Conservation (phyloP, 2,797 vertebrate genomes). For the Phoebastria nigripes region DNA sequence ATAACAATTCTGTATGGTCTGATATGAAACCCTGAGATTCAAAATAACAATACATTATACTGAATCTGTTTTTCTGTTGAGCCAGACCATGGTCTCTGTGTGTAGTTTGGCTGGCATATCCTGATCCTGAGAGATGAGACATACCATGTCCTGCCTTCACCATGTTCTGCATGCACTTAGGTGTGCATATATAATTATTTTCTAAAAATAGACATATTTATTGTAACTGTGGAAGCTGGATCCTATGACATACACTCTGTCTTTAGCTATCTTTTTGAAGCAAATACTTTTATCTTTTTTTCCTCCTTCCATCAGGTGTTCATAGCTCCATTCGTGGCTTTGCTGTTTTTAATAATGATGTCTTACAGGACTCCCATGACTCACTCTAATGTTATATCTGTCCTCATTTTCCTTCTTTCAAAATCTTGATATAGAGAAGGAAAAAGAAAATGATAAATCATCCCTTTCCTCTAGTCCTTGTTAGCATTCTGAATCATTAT, state of each 20-base stretch:
- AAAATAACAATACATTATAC: background rate
- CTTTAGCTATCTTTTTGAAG: background rate
- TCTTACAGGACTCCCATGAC: slow-evolving; percentile 5
- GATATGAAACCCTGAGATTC: background rate
- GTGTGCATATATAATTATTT: background rate
- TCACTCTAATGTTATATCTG: background rate
- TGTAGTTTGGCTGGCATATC: background rate
- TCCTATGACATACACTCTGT: background rate
- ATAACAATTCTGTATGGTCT: background rate
- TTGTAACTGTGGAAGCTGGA: background rate
- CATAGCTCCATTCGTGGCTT: background rate
- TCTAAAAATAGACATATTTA: background rate
- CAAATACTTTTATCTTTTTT: background rate
- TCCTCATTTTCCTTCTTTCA: background rate
- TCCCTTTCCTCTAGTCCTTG: background rate
- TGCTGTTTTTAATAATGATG: background rate
- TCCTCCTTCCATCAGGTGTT: background rate
- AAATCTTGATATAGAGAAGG: background rate
- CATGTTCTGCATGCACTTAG: background rate
- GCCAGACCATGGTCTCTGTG: background rate
- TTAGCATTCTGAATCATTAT: background rate
- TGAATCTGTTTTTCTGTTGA: background rate
- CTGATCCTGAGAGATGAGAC: background rate
- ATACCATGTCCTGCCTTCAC: background rate
- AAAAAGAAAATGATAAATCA: background rate